phyloP scores from a whole-genome alignment of 2,113 vertebrate species.

The Egretta garzetta region DNA sequence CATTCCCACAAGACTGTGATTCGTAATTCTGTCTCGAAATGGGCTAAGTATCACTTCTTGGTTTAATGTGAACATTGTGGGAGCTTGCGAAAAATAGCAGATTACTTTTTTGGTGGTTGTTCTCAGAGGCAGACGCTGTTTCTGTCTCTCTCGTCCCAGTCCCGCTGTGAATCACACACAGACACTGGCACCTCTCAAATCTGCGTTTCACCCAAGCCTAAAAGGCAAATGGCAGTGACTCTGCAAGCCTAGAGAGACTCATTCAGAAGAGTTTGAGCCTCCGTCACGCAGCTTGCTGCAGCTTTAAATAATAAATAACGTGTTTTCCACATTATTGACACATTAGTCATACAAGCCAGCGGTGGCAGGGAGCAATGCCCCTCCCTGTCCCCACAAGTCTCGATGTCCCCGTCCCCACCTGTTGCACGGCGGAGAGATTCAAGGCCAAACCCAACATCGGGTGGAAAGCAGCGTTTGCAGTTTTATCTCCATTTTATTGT shows the following conservation, averaged over 20 bases:
- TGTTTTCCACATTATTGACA: rapidly evolving
- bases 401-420: neutral
- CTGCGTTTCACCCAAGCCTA: neutral
- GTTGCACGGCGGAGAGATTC: neutral
- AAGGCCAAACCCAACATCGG: rapidly evolving
- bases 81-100: neutral
- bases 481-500: neutral
- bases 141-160: neutral
- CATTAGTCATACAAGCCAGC: neutral
- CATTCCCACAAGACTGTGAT: neutral
- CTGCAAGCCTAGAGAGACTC: neutral
- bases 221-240: neutral
- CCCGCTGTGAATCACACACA: rapidly evolving
- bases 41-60: neutral
- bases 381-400: neutral
- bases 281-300: neutral
- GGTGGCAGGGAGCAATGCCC: too few species aligned
- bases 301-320: neutral
- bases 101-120: neutral
- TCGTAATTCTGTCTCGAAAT: neutral
- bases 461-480: neutral
- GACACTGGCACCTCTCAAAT: neutral
- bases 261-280: rapidly evolving
- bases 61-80: neutral
- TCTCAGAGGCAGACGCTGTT: neutral